Evolutionary conservation across 35 echinoderm and acorn worm genomes (phyloP).

Genomic region (Lytechinus variegatus): DNA sequence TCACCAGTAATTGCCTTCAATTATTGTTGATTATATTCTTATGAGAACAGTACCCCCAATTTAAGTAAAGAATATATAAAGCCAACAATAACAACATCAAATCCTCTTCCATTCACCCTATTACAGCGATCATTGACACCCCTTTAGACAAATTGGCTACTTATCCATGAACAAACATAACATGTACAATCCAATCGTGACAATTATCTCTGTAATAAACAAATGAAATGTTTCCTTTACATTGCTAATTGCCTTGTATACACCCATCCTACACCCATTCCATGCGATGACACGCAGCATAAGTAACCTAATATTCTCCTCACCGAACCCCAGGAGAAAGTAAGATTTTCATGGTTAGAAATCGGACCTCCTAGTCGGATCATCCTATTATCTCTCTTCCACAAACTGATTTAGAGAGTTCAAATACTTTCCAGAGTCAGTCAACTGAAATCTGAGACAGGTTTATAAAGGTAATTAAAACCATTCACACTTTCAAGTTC

Average conservation of each 20-base stretch:
- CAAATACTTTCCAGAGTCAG: neutral
- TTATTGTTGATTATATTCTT: neutral
- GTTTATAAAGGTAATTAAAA: too few relatives aligned
- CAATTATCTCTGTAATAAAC: neutral
- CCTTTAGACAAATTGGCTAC: neutral
- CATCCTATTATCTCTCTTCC: conserved; percentile 26
- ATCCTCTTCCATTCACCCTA: neutral
- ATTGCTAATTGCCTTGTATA: neutral
- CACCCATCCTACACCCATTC: conserved; percentile 32
- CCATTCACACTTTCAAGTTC: too few relatives aligned
- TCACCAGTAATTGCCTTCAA: neutral
- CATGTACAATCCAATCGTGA: neutral
- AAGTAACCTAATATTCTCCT: neutral
- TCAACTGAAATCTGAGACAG: neutral
- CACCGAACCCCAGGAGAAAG: neutral
- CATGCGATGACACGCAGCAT: conserved; percentile 10
- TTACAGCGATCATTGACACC: neutral
- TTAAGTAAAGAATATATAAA: neutral
- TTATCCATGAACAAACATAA: neutral
- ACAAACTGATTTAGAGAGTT: neutral
- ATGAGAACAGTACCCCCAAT: neutral
- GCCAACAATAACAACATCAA: neutral
- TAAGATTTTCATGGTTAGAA: neutral
- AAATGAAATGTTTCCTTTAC: neutral
- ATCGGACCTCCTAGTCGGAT: neutral